phyloP scores from a whole-genome alignment of 1,140 invertebrate genomes.

The Diuraphis noxia region DNA sequence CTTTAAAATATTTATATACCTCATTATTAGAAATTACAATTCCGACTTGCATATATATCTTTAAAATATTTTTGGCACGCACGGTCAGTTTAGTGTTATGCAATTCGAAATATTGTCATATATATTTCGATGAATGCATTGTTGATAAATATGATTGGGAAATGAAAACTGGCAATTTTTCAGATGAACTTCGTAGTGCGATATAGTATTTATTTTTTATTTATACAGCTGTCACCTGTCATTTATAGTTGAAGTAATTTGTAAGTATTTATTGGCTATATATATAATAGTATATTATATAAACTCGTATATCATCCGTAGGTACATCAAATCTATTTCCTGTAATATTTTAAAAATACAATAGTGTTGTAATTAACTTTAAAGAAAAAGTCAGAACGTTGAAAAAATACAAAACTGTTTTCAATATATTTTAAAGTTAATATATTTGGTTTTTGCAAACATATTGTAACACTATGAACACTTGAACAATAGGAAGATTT shows the following conservation, averaged over 20 bases:
- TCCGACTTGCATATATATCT: too few relatives aligned
- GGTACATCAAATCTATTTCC: not conserved
- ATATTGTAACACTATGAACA: too few relatives aligned
- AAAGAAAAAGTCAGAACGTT: not conserved
- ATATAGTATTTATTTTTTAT: conserved; percentile 2
- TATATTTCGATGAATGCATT: not conserved
- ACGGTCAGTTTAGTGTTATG: not conserved
- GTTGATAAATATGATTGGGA: not conserved
- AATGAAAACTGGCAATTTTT: not conserved
- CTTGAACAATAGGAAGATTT: too few relatives aligned
- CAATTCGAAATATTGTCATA: not conserved
- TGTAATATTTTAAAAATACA: not conserved
- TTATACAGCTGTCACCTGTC: conserved; percentile 19
- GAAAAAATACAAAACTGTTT: not conserved
- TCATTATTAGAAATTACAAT: too few relatives aligned
- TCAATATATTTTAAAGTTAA: not conserved
- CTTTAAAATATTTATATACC: too few relatives aligned
- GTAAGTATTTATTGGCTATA: not conserved
- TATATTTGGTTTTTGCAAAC: not conserved
- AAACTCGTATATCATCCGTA: not conserved
- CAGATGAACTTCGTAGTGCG: not conserved
- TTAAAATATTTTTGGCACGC: not conserved
- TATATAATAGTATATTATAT: not conserved
- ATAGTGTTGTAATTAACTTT: not conserved
- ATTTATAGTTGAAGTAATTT: not conserved